Conservation (phyloP, 2,113 vertebrate genomes). For the Silurus meridionalis region DNA sequence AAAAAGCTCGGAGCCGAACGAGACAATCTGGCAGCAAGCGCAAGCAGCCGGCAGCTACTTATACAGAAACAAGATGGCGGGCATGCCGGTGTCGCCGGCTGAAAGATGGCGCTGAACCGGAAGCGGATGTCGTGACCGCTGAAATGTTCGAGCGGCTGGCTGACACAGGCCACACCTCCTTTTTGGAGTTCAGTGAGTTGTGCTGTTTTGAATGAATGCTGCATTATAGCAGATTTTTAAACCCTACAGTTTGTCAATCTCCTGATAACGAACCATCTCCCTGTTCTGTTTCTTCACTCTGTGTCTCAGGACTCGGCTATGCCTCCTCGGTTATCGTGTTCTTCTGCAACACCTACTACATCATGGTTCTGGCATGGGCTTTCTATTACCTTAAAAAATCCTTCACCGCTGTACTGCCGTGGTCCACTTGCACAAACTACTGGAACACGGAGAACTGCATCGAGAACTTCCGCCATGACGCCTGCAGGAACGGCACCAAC, state of each 20-base stretch:
- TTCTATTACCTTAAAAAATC: constrained; percentile 82
- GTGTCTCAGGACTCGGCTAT: constrained; percentile 72
- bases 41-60: too few relatives aligned
- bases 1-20: too few relatives aligned
- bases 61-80: too few relatives aligned
- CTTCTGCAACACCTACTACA: constrained; percentile 84
- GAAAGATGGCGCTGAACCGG: too few relatives aligned
- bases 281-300: neutral
- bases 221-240: neutral
- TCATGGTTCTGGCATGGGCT: constrained; percentile 83
- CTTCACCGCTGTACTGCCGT: constrained; percentile 73
- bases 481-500: constrained; percentile 59
- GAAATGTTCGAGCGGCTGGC: too few relatives aligned
- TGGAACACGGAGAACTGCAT: constrained; percentile 78
- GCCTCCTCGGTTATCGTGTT: constrained; percentile 83
- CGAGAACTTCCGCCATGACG: constrained; percentile 68
- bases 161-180: too few relatives aligned
- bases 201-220: neutral
- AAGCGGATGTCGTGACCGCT: too few relatives aligned
- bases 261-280: neutral
- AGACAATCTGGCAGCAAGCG: too few relatives aligned
- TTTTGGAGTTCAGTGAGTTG: neutral
- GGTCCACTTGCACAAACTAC: constrained; percentile 76
- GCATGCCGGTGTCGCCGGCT: too few relatives aligned
- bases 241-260: neutral